Conservation (phyloP, 2,888 invertebrate genomes). For the Labia minor region DNA sequence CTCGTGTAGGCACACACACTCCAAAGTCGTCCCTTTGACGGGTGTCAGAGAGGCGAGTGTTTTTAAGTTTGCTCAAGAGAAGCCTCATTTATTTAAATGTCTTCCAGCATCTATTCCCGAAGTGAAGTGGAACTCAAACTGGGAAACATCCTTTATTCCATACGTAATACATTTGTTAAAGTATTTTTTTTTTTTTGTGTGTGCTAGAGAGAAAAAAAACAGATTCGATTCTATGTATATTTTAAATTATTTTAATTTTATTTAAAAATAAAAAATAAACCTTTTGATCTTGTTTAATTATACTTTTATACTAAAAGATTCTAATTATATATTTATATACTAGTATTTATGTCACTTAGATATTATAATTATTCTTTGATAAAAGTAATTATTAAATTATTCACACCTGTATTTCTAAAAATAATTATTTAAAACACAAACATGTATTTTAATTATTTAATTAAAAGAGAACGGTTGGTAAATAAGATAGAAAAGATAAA, state of each 20-base stretch:
- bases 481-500: not conserved
- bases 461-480: not conserved
- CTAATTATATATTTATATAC: too few relatives aligned
- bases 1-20: not conserved
- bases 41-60: not conserved
- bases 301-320: too few relatives aligned
- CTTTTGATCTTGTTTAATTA: too few relatives aligned
- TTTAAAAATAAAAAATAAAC: too few relatives aligned
- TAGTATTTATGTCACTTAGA: too few relatives aligned
- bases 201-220: too few relatives aligned
- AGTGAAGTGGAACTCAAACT: not conserved
- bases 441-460: too few relatives aligned
- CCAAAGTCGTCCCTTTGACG: not conserved
- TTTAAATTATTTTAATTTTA: too few relatives aligned
- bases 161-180: not conserved
- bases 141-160: not conserved
- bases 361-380: too few relatives aligned
- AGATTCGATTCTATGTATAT: too few relatives aligned
- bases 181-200: too few relatives aligned
- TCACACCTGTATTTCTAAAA: not conserved
- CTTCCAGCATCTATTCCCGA: not conserved
- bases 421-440: not conserved
- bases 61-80: conserved; percentile 1
- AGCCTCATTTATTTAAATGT: conserved; percentile 3
- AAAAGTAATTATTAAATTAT: not conserved